These are phyloP conservation scores for Sebastes itinus DNA, from an alignment of 2,797 vertebrate species.

Conservation along the genomic window DNA sequence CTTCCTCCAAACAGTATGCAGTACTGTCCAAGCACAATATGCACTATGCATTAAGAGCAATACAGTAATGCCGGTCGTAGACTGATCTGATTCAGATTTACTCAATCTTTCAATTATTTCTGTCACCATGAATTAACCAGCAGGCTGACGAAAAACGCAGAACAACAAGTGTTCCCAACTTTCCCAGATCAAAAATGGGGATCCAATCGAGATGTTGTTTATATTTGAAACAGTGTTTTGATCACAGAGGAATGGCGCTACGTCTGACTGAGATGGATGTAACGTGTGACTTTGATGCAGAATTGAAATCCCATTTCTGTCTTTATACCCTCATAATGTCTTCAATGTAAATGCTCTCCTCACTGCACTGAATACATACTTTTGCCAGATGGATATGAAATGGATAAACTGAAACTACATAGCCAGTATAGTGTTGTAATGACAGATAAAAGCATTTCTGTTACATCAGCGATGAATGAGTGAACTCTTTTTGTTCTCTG, in stretches of 20 bases:
- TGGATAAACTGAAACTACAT: slow-evolving; percentile 40
- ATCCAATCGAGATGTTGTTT: background rate
- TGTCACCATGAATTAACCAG: slow-evolving; percentile 40
- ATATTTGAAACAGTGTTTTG: slow-evolving; percentile 13
- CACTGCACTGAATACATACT: slow-evolving; percentile 38
- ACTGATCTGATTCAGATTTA: slow-evolving; percentile 20
- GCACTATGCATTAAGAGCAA: slow-evolving; percentile 68
- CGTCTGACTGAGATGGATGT: slow-evolving; percentile 20
- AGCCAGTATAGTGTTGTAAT: slow-evolving; percentile 39
- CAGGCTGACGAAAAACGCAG: slow-evolving; percentile 19
- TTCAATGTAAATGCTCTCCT: slow-evolving; percentile 25
- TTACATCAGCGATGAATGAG: slow-evolving; percentile 26
- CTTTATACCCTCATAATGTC: slow-evolving; percentile 13
- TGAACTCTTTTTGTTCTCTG: slow-evolving; percentile 40
- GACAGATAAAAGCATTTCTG: slow-evolving; percentile 54
- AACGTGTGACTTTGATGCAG: slow-evolving; percentile 29
- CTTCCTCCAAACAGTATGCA: slow-evolving; percentile 51
- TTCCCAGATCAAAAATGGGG: background rate
- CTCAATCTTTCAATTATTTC: slow-evolving; percentile 7
- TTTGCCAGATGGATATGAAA: slow-evolving; percentile 32
- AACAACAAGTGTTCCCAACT: background rate
- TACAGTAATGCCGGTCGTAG: slow-evolving; percentile 40
- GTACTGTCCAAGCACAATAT: slow-evolving; percentile 77
- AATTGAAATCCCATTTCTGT: slow-evolving; percentile 21
- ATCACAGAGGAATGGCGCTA: slow-evolving; percentile 1